phyloP scores from a whole-genome alignment of 1,140 invertebrate genomes.

The Hyles vespertilio region DNA sequence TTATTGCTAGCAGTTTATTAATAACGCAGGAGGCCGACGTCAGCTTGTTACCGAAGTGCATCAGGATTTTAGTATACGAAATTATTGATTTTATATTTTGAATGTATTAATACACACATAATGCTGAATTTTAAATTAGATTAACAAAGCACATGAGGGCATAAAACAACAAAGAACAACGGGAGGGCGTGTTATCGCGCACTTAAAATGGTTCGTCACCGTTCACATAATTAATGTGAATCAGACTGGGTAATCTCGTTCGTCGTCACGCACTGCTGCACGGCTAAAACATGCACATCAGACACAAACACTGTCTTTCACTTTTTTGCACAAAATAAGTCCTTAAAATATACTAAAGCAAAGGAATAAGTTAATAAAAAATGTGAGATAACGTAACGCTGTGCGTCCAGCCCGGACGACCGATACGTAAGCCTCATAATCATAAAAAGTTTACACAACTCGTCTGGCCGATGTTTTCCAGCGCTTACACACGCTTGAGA shows the following conservation, averaged over 20 bases:
- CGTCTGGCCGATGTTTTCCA: slow-evolving; percentile 1
- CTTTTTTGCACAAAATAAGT: slow-evolving; percentile 18
- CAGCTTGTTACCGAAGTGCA: slow-evolving; percentile 1
- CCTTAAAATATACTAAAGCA: slow-evolving; percentile 13
- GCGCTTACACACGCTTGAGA: slow-evolving; percentile 13
- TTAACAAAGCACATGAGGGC: not conserved
- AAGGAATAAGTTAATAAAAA: slow-evolving; percentile 28
- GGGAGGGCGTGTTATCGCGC: slow-evolving; percentile 54
- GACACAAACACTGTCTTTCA: slow-evolving; percentile 16
- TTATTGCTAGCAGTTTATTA: slow-evolving; percentile 6
- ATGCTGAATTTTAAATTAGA: not conserved
- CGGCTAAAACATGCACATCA: slow-evolving; percentile 19
- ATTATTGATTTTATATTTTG: slow-evolving; percentile 64
- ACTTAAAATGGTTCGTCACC: slow-evolving; percentile 59
- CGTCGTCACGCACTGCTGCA: slow-evolving; percentile 35
- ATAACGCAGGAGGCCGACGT: not conserved
- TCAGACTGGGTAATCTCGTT: slow-evolving; percentile 46
- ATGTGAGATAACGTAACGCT: slow-evolving; percentile 36
- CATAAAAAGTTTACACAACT: slow-evolving; percentile 65
- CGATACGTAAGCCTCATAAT: slow-evolving; percentile 62
- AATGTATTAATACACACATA: slow-evolving; percentile 1
- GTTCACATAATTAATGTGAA: slow-evolving; percentile 69
- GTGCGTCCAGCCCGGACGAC: slow-evolving; percentile 43
- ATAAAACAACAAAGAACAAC: slow-evolving; percentile 25
- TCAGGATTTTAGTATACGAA: slow-evolving; percentile 13